Base-by-base conservation (phyloP, 2,113 vertebrate species). In the Cacatua alba region DNA sequence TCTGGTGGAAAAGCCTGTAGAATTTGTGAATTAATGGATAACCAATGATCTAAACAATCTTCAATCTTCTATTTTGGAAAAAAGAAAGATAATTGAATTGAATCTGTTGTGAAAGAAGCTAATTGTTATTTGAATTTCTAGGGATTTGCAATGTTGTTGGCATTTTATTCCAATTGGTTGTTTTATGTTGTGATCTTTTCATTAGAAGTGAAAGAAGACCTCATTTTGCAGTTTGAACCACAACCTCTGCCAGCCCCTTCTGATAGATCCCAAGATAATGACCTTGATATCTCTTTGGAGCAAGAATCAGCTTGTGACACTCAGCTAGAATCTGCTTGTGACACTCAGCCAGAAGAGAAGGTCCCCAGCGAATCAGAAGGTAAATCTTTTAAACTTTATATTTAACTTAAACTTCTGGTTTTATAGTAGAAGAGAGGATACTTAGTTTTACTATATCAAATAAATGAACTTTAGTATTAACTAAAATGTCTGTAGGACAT, bases 221-320 rank as follows among this genome's bases (percentile, higher is more conserved):
- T 99, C 96, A 96, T 99, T 92, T 95, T 99, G 82, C 98, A 98
- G 83, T 98, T 99, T 75, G 97, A 98, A n/a, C 99, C 99, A 0
- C 99, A 99, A 53, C 99, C 99, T 86, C 98, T 99, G 86, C 99
- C 99, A 37, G 85, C 93, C 24, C 84, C 88, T 29, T 98, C 97
- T 84, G 95, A 97, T 8, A 96, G 82, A 88, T 97, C 96, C 87
- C 98, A 97, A 67, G 99, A 99, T 90, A 98, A 98, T 59, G 99
- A 99, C 41, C 97, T 99, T 81, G 98, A 99, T 43, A 95, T 99
- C 86, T 99, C 99, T 21, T 62, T 98, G 93, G 99, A 99, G 39
- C 98, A 94, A 70, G 98, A 98, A 67, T 70, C 51, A 59, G 20
- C 39, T 43, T 90, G 43, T 82, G 96, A 93, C 43, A 64, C 57